phyloP scores from a whole-genome alignment of 1,140 invertebrate genomes.

The Drosophila athabasca region DNA sequence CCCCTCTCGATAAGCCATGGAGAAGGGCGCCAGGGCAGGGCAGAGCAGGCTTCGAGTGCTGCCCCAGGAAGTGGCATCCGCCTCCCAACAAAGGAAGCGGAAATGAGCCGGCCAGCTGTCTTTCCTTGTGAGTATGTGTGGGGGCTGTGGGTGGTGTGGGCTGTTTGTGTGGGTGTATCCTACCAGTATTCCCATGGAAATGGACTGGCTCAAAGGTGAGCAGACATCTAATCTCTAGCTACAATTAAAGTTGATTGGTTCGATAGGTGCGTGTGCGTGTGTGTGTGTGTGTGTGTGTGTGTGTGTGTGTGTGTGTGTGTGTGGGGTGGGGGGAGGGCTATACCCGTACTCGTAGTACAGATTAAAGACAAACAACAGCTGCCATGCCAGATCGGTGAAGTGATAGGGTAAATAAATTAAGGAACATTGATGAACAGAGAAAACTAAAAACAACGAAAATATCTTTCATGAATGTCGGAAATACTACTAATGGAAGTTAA shows the following conservation, averaged over 20 bases:
- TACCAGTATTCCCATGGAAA: conserved; percentile 14
- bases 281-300: no score
- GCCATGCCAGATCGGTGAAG: no score
- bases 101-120: conserved; percentile 61
- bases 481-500: no score
- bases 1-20: conserved; percentile 16
- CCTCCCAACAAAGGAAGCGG: conserved; percentile 66
- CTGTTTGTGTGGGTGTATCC: conserved; percentile 18
- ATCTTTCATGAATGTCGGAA: no score
- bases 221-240: conserved; percentile 30
- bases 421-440: no score
- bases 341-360: no score
- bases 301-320: no score
- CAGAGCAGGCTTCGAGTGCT: neutral
- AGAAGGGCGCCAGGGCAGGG: neutral
- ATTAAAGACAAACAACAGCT: no score
- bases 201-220: conserved; percentile 6
- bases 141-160: neutral
- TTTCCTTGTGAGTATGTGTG: conserved; percentile 1
- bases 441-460: no score
- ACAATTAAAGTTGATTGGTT: conserved; percentile 18
- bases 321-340: no score
- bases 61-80: conserved; percentile 25
- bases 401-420: no score
- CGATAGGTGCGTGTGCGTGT: neutral